A percentile compares a stretch with the other conserved stretches of the same genome.
Conservation (phyloP, 2,888 invertebrate genomes). For the Tinea trinotella region DNA sequence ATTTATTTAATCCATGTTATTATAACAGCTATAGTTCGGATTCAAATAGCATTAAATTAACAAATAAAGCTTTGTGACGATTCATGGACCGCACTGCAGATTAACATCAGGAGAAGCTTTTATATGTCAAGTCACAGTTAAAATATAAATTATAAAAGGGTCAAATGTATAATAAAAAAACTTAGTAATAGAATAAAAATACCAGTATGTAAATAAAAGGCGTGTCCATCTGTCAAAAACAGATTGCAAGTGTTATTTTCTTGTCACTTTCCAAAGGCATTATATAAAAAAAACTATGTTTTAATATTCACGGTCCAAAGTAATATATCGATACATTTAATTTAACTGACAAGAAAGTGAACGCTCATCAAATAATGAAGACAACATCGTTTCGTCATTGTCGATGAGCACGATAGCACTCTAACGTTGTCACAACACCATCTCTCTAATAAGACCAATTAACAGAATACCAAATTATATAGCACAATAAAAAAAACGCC, state of each 20-base stretch:
- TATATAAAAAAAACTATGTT: neutral
- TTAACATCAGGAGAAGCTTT: no score
- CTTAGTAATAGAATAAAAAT: no score
- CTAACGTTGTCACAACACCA: constrained; percentile 70
- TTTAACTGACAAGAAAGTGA: constrained; percentile 71
- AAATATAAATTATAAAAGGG: no score
- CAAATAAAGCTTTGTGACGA: no score
- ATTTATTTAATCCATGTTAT: neutral
- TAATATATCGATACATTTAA: constrained; percentile 72
- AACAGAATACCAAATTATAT: constrained; percentile 48
- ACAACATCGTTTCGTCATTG: constrained; percentile 73
- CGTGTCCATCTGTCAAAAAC: neutral
- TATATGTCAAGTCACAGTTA: no score
- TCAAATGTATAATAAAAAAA: no score
- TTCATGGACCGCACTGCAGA: no score
- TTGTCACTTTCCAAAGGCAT: neutral
- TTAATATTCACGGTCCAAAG: constrained; percentile 53
- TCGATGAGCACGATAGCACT: constrained; percentile 72
- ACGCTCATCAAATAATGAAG: constrained; percentile 72
- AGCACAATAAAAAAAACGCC: constrained; percentile 40
- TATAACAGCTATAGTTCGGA: no score
- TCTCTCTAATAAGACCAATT: constrained; percentile 71
- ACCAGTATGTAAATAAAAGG: neutral
- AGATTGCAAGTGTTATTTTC: neutral
- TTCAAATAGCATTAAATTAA: neutral